Evolutionary conservation across 2,113 vertebrate genomes (phyloP).

Genomic region (Microtus pennsylvanicus): DNA sequence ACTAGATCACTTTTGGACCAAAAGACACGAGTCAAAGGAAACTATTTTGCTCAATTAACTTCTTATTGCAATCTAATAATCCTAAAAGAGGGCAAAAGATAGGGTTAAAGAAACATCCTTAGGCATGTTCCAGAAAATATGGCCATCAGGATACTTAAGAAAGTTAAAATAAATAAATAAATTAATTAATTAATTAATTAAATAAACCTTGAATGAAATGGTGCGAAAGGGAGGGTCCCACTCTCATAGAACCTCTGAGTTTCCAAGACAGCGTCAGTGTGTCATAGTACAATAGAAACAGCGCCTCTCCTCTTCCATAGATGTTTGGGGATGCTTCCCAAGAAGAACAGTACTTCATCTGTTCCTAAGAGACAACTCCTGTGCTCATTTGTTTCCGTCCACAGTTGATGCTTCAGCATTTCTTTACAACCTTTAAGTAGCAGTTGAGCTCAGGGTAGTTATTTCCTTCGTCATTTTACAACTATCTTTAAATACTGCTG

Average conservation of each 20-base stretch:
- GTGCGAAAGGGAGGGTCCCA: neutral
- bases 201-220: neutral
- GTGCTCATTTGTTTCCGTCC: neutral
- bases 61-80: neutral
- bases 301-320: neutral
- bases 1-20: neutral
- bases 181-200: neutral
- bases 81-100: constrained; percentile 2
- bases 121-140: neutral
- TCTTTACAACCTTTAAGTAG: neutral
- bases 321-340: neutral
- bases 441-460: constrained; percentile 29
- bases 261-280: neutral
- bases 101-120: neutral
- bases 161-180: neutral
- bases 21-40: neutral
- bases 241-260: neutral
- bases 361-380: neutral
- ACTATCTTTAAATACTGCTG: neutral
- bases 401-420: neutral
- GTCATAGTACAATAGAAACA: neutral
- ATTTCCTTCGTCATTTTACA: neutral
- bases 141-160: neutral
- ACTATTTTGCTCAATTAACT: constrained; percentile 40
- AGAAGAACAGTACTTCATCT: neutral